Base-by-base conservation (phyloP, 2,888 invertebrate species). In the Cosmopolites sordidus region DNA sequence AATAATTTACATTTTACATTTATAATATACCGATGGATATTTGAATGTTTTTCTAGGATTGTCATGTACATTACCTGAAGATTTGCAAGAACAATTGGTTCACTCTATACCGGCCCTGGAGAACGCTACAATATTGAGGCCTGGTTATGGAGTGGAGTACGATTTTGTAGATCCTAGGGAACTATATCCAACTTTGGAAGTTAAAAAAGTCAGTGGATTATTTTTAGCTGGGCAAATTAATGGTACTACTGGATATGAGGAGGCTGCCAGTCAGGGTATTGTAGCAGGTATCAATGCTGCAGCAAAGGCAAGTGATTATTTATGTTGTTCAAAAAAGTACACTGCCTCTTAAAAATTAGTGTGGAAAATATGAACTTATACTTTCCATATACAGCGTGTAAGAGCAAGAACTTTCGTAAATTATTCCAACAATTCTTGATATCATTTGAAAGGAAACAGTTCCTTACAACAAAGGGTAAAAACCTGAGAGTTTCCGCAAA, bases 181-280 rank as follows among this genome's bases (percentile, higher is more conserved):
- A 74, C 69, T 94, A 16, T 80, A 78, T 51, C 76, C 79, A 1
- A 81, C 83, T 2, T 74, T 94, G 49, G 90, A 93, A 73, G 88
- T 92, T 0, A 83, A 83, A 64, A 79, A 76, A 62, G 78, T 92
- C 4, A 66, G 76, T 1, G 82, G 84, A 37, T 75, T 94, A 8
- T 94, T 83, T 72, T 79, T 94, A 57, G 92, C 93, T 41, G 94
- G 94, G 0, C 94, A 94, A 75, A 91, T 94, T 55, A 94, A 94
- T 75, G 94, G 93, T 2, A 91, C 91, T 0, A 91, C 91, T 0
- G 91, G 93, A 0, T 94, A 94, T 69, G 93, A 94, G 75, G 93
- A 94, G 73, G 94, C 94, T 6, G 93, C 92, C 0, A 86, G 89
- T 0, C 94, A 94, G 73, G 93, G 92, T 11, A 78, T 93, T 33